These are phyloP conservation scores for Neoseiulus cucumeris DNA, from an alignment of 1,140 invertebrate species.

Conservation along the genomic window DNA sequence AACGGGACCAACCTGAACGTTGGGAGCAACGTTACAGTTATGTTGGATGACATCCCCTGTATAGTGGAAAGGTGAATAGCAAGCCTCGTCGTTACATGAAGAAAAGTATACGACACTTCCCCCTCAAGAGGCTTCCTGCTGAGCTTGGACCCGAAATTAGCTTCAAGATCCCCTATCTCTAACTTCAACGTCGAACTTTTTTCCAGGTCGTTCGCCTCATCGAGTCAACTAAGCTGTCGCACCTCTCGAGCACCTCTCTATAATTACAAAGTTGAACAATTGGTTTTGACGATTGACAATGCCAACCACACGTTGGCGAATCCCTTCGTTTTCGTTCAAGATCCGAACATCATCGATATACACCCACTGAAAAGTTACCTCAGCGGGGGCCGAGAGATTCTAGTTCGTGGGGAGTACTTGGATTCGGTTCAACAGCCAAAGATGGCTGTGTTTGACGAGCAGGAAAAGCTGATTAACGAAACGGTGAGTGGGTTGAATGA, in stretches of 20 bases:
- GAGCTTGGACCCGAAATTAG: neutral
- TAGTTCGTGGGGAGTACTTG: conserved; percentile 73
- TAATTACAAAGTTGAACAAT: conserved; percentile 24
- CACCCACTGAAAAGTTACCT: conserved; percentile 25
- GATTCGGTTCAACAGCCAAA: conserved; percentile 74
- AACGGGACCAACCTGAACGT: conserved; percentile 83
- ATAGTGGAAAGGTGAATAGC: conserved; percentile 39
- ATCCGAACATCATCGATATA: conserved; percentile 52
- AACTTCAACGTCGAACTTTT: neutral
- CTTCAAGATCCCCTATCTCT: neutral
- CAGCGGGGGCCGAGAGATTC: conserved; percentile 67
- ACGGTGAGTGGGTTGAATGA: conserved; percentile 15
- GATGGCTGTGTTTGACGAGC: conserved; percentile 55
- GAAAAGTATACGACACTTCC: no score
- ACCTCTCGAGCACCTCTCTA: conserved; percentile 44
- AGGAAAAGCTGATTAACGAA: conserved; percentile 20
- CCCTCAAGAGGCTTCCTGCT: no score
- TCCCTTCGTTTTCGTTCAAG: conserved; percentile 68
- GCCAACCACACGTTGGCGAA: conserved; percentile 46
- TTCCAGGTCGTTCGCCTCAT: conserved; percentile 39
- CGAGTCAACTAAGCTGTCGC: conserved; percentile 60
- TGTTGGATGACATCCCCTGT: conserved; percentile 69
- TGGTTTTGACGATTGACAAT: conserved; percentile 61
- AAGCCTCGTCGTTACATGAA: no score
- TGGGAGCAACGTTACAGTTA: conserved; percentile 65